phyloP scores from a whole-genome alignment of 2,888 invertebrate genomes.

The Machimus atricapillus region DNA sequence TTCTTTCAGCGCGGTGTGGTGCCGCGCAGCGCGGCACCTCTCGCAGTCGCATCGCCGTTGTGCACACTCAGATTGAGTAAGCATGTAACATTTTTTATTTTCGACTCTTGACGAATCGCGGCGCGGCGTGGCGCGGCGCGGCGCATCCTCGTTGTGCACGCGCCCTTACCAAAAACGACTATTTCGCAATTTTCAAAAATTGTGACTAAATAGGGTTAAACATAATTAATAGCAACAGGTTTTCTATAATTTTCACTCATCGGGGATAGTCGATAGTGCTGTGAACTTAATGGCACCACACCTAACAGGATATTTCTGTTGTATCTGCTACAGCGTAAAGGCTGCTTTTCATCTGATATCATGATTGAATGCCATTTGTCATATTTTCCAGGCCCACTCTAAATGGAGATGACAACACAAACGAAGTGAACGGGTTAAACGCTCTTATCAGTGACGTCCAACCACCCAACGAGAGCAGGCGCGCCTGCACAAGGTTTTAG shows the following conservation, averaged over 20 bases:
- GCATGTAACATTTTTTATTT: too few relatives aligned
- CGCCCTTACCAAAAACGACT: too few relatives aligned
- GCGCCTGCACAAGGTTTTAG: constrained; percentile 2
- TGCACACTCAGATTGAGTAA: too few relatives aligned
- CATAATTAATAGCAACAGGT: background rate
- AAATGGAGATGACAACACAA: background rate
- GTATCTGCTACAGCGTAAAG: background rate
- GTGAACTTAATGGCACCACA: background rate
- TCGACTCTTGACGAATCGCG: too few relatives aligned
- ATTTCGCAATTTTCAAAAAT: too few relatives aligned
- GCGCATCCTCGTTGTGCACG: too few relatives aligned
- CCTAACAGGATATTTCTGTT: background rate
- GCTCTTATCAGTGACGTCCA: constrained; percentile 12
- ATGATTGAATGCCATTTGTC: constrained; percentile 38
- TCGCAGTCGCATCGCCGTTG: too few relatives aligned
- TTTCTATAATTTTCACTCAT: background rate
- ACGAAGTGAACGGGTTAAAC: constrained; percentile 10
- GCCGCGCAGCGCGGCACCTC: too few relatives aligned
- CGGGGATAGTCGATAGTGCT: background rate
- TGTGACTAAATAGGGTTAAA: background rate
- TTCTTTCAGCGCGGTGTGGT: too few relatives aligned
- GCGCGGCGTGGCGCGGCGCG: too few relatives aligned
- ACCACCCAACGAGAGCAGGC: background rate
- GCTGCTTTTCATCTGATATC: constrained; percentile 26
- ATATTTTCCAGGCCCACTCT: constrained; percentile 17